Base-by-base conservation (phyloP, 2,113 vertebrate genomes). In the Micronycteris hirsuta region DNA sequence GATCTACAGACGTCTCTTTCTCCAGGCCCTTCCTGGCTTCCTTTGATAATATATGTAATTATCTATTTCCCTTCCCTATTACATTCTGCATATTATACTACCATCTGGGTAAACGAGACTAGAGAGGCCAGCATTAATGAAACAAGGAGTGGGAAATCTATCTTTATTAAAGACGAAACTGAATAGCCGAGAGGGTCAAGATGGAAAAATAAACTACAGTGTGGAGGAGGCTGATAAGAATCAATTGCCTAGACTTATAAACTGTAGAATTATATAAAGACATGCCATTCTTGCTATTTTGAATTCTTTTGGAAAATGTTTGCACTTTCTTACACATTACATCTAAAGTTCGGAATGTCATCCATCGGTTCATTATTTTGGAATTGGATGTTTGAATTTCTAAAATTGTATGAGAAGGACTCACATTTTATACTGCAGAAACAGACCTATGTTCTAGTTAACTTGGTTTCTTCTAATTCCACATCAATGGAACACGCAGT, bases 81-180 rank as follows among this genome's bases (percentile, higher is more conserved):
- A 95, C 88, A 76, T 47, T 89, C 90, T 85, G 56, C 47, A 77
- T 77, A 87, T 93, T 77, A 92, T 93, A 92, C 58, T 82, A 58
- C 54, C 86, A 68, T 80, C 85, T 86, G 74, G 56, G 52, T 96
- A 95, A 97, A 95, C 89, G 89, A 96, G 71, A 80, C 96, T 47
- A 20, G 0, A 89, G 92, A 94, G 90, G 43, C 73, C 73, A 89
- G 86, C 49, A 73, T 81, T 92, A 95, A 93, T 70, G 77, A 89
- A 85, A 91, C 15, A 73, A 87, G 82, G 85, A 96, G 28, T 89
- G 76, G 88, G 70, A 96, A 95, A 91, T 97, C 54, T 84, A 71
- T 94, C 81, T 97, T 95, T 74, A 83, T 96, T 96, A 95, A 84
- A 45, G 70, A 33, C 22, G 38, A 81, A 94, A 86, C 61, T 88